Conservation (phyloP, 53 echinoderm and acorn worm genomes). For the Astropecten irregularis region DNA sequence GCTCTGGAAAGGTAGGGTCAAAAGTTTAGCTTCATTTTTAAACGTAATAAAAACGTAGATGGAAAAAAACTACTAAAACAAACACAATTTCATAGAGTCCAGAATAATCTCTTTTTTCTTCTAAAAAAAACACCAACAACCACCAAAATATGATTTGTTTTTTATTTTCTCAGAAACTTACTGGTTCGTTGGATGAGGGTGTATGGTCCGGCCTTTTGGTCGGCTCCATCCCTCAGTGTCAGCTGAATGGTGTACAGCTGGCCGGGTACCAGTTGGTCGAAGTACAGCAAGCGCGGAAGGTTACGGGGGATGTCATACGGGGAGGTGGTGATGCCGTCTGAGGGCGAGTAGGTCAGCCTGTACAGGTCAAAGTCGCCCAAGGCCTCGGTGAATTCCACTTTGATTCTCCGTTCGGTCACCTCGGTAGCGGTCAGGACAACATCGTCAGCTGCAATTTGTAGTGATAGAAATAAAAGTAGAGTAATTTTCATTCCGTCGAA, state of each 20-base stretch:
- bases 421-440: conserved; percentile 30
- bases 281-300: conserved; percentile 12
- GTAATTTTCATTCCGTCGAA: too few species aligned
- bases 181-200: conserved; percentile 25
- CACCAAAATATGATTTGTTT: too few species aligned
- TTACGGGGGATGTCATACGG: conserved; percentile 49
- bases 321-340: conserved; percentile 49
- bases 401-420: conserved; percentile 46
- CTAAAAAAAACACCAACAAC: too few species aligned
- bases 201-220: conserved; percentile 13
- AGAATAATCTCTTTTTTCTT: too few species aligned
- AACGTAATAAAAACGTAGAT: neutral
- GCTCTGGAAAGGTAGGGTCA: neutral
- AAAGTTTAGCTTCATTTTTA: neutral
- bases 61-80: neutral
- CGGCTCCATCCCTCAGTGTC: neutral
- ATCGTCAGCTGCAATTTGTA: neutral
- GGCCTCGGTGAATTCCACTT: conserved; percentile 58
- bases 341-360: conserved; percentile 58
- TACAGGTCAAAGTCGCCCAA: conserved; percentile 83
- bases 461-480: neutral
- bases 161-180: too few species aligned
- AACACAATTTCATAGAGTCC: too few species aligned
- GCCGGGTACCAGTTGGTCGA: conserved; percentile 48
- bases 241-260: conserved; percentile 38